These are phyloP conservation scores for Thalassophryne amazonica DNA, from an alignment of 2,797 vertebrate species.

Conservation along the genomic window DNA sequence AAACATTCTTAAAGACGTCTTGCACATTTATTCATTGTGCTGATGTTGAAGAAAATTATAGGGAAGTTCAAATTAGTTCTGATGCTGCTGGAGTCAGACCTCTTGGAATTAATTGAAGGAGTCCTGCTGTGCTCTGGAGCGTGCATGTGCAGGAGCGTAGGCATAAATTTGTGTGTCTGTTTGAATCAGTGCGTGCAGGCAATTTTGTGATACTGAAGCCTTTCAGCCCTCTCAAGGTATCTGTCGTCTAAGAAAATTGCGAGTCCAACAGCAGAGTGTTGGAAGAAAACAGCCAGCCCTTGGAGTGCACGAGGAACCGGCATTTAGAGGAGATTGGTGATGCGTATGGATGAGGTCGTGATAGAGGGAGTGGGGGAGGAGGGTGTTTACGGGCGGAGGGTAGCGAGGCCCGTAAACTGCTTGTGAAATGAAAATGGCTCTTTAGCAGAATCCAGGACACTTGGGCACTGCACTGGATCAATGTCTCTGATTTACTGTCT, in stretches of 20 bases:
- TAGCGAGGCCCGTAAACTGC: conserved; percentile 71
- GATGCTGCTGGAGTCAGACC: conserved; percentile 16
- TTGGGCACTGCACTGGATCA: conserved; percentile 79
- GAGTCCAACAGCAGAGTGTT: conserved; percentile 3
- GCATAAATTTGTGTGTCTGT: background rate
- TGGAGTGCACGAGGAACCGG: conserved; percentile 37
- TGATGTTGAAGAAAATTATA: conserved; percentile 26
- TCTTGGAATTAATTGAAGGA: conserved; percentile 22
- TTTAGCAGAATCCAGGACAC: conserved; percentile 85
- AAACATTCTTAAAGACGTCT: conserved; percentile 13
- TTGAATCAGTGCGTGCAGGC: background rate
- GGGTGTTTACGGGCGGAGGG: conserved; percentile 74
- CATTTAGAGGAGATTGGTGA: conserved; percentile 49
- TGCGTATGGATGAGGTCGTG: conserved; percentile 65
- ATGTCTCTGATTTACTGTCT: conserved; percentile 85
- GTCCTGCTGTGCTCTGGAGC: conserved; percentile 1
- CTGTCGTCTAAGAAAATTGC: conserved; percentile 28
- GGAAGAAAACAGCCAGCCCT: conserved; percentile 28
- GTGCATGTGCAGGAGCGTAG: background rate
- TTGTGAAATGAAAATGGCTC: conserved; percentile 87
- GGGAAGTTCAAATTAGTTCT: conserved; percentile 18
- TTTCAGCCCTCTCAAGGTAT: conserved; percentile 23
- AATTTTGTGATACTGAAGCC: conserved; percentile 26
- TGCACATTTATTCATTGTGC: conserved; percentile 4
- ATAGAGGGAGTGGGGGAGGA: conserved; percentile 56